Evolutionary conservation across 2,797 vertebrate species (phyloP).

Genomic region (Arctocebus calabarensis): DNA sequence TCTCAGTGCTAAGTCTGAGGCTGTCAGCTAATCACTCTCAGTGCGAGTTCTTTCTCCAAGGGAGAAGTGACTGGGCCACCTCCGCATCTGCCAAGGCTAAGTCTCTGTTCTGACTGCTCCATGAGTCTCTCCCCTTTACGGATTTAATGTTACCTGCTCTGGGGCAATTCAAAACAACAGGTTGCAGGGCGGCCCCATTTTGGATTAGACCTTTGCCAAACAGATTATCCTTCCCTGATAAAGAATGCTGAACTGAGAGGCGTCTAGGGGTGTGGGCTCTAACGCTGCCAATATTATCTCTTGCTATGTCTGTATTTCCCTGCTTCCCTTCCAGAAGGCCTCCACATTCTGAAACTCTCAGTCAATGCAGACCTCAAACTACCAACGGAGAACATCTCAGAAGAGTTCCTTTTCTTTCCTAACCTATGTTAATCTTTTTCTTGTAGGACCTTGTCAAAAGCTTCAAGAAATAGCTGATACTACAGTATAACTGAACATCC

Average conservation of each 20-base stretch:
- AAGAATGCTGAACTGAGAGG: background rate
- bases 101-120: background rate
- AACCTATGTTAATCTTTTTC: background rate
- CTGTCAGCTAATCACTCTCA: background rate
- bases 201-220: background rate
- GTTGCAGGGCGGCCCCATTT: background rate
- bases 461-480: background rate
- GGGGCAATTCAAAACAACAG: background rate
- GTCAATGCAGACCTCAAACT: background rate
- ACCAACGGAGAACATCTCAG: background rate
- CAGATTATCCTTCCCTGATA: background rate
- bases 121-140: background rate
- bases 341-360: background rate
- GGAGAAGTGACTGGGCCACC: background rate
- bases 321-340: background rate
- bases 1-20: background rate
- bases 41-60: background rate
- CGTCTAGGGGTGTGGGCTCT: background rate
- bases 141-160: background rate
- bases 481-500: background rate
- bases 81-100: background rate
- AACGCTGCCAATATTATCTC: background rate
- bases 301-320: background rate
- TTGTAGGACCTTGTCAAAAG: background rate
- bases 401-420: slow-evolving; percentile 10